Base-by-base conservation (phyloP, 2,113 vertebrate species). In the Butastur rufipennis region DNA sequence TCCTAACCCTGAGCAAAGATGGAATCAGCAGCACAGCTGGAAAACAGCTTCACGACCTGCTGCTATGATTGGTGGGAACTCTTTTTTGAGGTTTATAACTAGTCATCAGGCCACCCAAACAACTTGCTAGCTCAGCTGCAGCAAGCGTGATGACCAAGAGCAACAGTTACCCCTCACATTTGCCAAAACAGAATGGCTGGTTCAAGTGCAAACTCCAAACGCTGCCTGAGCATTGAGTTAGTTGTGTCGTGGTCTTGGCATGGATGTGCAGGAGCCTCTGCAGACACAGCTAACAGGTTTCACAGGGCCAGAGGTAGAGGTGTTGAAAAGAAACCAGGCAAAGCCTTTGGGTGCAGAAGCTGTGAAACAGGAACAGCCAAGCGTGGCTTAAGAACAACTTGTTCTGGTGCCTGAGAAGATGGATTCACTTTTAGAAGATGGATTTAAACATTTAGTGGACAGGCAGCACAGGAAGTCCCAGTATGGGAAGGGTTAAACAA, bases 141-240 rank as follows among this genome's bases (percentile, higher is more conserved):
- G 65, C 0, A 0, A 48, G 21, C 4, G 0, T 5, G 1, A 10
- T 11, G 32, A 7, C 79, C n/a, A 40, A 65, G 45, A 74, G 59
- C 61, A 48, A 6, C 7, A n/a, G 31, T 27, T 36, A 19, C 42
- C 25, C 5, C 38, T 63, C n/a, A 14, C 23, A 9, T 31, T 13
- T 82, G 45, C 55, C 74, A 29, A 32, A 79, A 25, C 18, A 75
- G 36, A 71, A 40, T 1, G 19, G 58, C 72, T 50, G 32, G 2
- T 59, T 67, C 32, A 13, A 47, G 29, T 13, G 26, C 70, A 86
- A 47, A 20, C 17, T 34, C 59, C 36, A 56, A 31, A 59, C 0
- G 2, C 36, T 73, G 40, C 26, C 59, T 12, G 16, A 81, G 48
- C 55, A 12, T 4, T 0, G 0, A 25, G 29, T 45, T 58, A 10